Percentiles rank a stretch among this genome's conserved stretches.
phyloP scores from a whole-genome alignment of 2,888 invertebrate genomes.

The Yponomeuta plumbellus region DNA sequence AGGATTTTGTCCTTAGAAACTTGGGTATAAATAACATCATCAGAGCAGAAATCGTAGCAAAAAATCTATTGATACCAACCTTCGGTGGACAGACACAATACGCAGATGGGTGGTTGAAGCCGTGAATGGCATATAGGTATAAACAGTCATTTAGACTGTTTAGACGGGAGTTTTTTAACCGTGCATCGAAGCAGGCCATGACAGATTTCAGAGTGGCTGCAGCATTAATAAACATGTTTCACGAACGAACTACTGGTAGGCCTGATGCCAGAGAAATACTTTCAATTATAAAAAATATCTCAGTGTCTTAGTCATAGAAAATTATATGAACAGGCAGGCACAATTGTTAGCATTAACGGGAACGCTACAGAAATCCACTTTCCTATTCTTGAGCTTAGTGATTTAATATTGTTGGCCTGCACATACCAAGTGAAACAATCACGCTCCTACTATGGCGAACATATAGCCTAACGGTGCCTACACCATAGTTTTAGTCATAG shows the following conservation, averaged over 20 bases:
- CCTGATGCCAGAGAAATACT: neutral
- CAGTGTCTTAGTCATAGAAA: neutral
- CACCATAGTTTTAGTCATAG: neutral
- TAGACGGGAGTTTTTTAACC: no score
- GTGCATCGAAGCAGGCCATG: no score
- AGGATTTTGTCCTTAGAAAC: slow-evolving; percentile 18
- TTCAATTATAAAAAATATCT: neutral
- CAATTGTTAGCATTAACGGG: neutral
- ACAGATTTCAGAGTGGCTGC: no score
- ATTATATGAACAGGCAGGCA: neutral
- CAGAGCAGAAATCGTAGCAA: slow-evolving; percentile 4
- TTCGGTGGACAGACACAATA: no score
- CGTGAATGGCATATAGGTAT: no score
- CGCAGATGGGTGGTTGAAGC: no score
- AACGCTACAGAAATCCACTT: neutral
- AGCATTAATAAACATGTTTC: neutral
- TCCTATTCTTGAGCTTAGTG: neutral
- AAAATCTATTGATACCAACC: slow-evolving; percentile 15
- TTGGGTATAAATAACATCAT: slow-evolving; percentile 10
- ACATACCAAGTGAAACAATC: slow-evolving; percentile 15
- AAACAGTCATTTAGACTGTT: no score
- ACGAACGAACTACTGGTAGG: neutral
- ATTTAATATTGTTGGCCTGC: neutral
- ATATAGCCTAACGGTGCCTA: slow-evolving; percentile 9
- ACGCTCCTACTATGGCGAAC: slow-evolving; percentile 15